These are phyloP conservation scores for Drosophila sechellia DNA, from an alignment of 1,140 invertebrate species.

Conservation along the genomic window DNA sequence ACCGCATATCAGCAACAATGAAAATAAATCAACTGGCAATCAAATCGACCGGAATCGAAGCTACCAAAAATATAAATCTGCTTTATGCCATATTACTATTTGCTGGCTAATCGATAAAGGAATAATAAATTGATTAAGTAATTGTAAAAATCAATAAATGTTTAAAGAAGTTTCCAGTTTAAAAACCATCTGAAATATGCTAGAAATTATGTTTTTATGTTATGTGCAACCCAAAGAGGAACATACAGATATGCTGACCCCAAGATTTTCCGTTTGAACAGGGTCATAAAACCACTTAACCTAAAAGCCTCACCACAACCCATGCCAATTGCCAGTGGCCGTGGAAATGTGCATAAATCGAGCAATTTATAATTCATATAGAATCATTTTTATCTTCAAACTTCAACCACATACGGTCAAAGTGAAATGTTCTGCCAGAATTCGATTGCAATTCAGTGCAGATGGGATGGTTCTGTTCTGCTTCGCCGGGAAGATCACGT, in stretches of 20 bases:
- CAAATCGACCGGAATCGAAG: constrained; percentile 5
- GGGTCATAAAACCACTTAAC: constrained; percentile 76
- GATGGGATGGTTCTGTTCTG: constrained; percentile 1
- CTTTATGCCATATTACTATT: too few relatives aligned
- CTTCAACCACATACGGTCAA: constrained; percentile 30
- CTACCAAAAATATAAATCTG: constrained; percentile 1
- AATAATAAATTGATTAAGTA: too few relatives aligned
- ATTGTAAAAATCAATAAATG: background rate
- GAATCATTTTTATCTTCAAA: constrained; percentile 54
- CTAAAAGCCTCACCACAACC: constrained; percentile 58
- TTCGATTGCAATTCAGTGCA: constrained; percentile 48
- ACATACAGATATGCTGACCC: background rate
- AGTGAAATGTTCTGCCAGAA: constrained; percentile 11
- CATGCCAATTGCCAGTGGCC: constrained; percentile 1
- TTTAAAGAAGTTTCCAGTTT: background rate
- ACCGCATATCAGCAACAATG: constrained; percentile 23
- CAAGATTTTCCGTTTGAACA: constrained; percentile 11
- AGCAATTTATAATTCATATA: constrained; percentile 80
- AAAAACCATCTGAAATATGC: background rate
- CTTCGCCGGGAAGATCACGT: constrained; percentile 47
- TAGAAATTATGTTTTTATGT: too few relatives aligned
- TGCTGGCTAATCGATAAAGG: too few relatives aligned
- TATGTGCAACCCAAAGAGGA: background rate
- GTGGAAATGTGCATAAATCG: constrained; percentile 67
- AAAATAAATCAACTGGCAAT: constrained; percentile 15